These are phyloP conservation scores for Gracilinanus agilis DNA, from an alignment of 2,113 vertebrate species.

Conservation along the genomic window DNA sequence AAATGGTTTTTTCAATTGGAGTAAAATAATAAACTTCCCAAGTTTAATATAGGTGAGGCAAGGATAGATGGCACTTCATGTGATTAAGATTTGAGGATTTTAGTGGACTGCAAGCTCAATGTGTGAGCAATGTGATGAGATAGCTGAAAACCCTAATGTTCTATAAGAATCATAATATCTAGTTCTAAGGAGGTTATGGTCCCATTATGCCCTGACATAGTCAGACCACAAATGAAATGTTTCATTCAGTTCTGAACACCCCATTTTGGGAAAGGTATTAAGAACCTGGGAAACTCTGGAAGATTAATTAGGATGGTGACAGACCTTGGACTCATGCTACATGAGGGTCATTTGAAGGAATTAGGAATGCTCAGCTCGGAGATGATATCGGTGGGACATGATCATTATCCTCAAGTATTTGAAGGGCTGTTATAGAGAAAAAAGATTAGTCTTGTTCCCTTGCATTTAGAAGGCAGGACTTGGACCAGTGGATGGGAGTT, in stretches of 20 bases:
- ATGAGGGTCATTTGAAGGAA: neutral
- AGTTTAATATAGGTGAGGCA: neutral
- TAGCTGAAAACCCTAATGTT: neutral
- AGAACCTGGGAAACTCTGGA: neutral
- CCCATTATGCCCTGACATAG: no score
- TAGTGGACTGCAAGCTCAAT: neutral
- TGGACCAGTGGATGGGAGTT: neutral
- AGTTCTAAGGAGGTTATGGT: neutral
- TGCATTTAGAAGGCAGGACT: neutral
- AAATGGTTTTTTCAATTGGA: neutral
- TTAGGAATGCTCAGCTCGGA: neutral
- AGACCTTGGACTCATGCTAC: neutral
- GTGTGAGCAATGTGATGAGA: neutral
- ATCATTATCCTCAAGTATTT: neutral
- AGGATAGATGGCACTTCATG: neutral
- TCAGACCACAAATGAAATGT: no score
- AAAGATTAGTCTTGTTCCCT: neutral
- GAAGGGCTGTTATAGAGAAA: neutral
- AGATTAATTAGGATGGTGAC: no score
- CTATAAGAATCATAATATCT: neutral
- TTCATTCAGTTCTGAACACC: neutral
- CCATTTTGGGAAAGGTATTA: neutral
- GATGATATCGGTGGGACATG: neutral
- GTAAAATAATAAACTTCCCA: neutral
- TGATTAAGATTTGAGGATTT: neutral